Evolutionary conservation across 2,113 vertebrate genomes (phyloP).

Genomic region (Anguilla japonica): DNA sequence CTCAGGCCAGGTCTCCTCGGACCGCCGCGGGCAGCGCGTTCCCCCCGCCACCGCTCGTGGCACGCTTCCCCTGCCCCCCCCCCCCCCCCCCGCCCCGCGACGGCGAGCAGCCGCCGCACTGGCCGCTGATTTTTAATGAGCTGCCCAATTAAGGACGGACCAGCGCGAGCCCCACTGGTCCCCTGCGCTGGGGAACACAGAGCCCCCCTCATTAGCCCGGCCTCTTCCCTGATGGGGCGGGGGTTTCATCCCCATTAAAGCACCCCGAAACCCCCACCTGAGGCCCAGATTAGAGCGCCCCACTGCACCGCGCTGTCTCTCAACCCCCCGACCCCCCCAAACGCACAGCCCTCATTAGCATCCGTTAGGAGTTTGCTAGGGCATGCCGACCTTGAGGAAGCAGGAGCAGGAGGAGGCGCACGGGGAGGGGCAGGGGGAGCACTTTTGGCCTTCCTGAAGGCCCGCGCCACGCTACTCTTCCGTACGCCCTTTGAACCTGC

Average conservation of each 20-base stretch:
- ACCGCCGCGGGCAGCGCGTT: no score
- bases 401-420: neutral
- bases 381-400: neutral
- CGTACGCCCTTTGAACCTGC: neutral
- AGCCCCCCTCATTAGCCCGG: slow-evolving; percentile 25
- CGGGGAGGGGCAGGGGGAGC: neutral
- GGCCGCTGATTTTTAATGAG: slow-evolving; percentile 24
- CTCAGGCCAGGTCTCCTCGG: no score
- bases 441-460: neutral
- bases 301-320: neutral
- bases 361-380: slow-evolving; percentile 18
- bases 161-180: slow-evolving; percentile 2
- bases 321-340: neutral
- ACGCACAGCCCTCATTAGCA: slow-evolving; percentile 14
- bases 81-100: no score
- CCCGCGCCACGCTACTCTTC: no score
- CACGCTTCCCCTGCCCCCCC: neutral
- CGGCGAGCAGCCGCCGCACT: no score
- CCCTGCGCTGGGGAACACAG: neutral
- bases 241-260: neutral
- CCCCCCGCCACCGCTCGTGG: no score
- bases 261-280: slow-evolving; percentile 6
- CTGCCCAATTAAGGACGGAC: slow-evolving; percentile 16
- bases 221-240: neutral
- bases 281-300: slow-evolving; percentile 1